Base-by-base conservation (phyloP, 2,888 invertebrate species). In the Matsumyia berberina region DNA sequence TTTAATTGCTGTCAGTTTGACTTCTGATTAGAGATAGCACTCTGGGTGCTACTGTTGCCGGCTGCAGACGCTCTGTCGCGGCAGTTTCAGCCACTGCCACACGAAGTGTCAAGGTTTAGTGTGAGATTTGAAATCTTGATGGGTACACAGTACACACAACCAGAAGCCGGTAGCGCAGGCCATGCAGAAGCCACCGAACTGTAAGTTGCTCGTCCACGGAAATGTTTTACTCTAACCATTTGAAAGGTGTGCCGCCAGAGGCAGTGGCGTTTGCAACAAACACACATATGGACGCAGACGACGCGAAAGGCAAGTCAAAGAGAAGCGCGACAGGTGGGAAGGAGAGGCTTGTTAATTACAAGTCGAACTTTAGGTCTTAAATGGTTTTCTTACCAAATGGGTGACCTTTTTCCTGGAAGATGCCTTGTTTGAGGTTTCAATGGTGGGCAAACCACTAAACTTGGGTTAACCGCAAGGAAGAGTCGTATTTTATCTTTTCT, bases 1-100 rank as follows among this genome's bases (percentile, higher is more conserved):
- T 83, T 83, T 83, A 83, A 83, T 83, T 83, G 83, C 83, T 83
- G 83, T 83, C 83, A 83, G 83, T 79, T 79, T 79, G 83, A 83
- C 83, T 83, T 73, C 57, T 83, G 83, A 83, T 83, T 83, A 79
- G 49, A 83, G 83, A 83, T 83, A 83, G 64, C 53, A 58, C 78
- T 42, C 24, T 77, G 64, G 82, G 46, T 55, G 72, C 82, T 62
- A 66, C 72, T 72, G 69, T 53, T 53, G 46, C 11, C n/a, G 29
- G 42, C n/a, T 42, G 46, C 11, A 29, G 39, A 46, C 24, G 24
- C 2, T 24, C 24, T 1, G 24, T 24, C 19, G 12, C 46, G 24
- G 57, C 51, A 19, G 35, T 37, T 11, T 11, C 24, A 17, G 42
- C 81, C 37, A 44, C 58, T 66, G 49, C 67, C 66, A 49, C 64